Percentiles rank a stretch among this genome's conserved stretches.
These are phyloP conservation scores for Hedychridium roseum DNA, from an alignment of 2,888 invertebrate species.

Conservation along the genomic window DNA sequence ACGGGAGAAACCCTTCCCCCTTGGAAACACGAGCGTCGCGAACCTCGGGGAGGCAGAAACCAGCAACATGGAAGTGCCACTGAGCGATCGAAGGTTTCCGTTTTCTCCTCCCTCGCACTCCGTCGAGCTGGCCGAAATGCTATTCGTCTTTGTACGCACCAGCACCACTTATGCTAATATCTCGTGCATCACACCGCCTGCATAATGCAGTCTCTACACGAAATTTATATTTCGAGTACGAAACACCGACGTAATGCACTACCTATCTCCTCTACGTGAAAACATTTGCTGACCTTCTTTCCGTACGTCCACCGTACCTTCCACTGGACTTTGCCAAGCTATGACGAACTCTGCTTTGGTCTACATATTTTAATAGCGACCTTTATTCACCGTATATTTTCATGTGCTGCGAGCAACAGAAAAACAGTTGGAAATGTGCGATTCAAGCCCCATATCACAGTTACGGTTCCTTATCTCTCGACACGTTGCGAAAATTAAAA, in stretches of 20 bases:
- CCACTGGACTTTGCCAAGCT: constrained; percentile 10
- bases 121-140: no score
- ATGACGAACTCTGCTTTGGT: constrained; percentile 12
- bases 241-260: constrained; percentile 16
- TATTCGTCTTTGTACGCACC: constrained; percentile 15
- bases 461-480: no score
- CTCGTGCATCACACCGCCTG: constrained; percentile 27
- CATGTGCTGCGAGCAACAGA: no score
- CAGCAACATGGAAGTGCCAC: neutral
- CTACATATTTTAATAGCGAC: no score
- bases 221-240: constrained; percentile 29
- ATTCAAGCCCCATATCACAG: no score
- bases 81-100: constrained; percentile 7
- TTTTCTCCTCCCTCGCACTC: neutral
- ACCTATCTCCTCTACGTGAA: constrained; percentile 3
- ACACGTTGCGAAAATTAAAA: no score
- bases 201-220: constrained; percentile 29
- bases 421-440: no score
- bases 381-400: no score
- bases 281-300: constrained; percentile 11
- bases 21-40: neutral
- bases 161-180: constrained; percentile 34
- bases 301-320: constrained; percentile 10
- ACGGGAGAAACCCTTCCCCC: no score
- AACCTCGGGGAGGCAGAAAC: neutral